A percentile compares a stretch with the other conserved stretches of the same genome.
Conservation (phyloP, 1,140 invertebrate species). For the Drosophila ogumai region DNA sequence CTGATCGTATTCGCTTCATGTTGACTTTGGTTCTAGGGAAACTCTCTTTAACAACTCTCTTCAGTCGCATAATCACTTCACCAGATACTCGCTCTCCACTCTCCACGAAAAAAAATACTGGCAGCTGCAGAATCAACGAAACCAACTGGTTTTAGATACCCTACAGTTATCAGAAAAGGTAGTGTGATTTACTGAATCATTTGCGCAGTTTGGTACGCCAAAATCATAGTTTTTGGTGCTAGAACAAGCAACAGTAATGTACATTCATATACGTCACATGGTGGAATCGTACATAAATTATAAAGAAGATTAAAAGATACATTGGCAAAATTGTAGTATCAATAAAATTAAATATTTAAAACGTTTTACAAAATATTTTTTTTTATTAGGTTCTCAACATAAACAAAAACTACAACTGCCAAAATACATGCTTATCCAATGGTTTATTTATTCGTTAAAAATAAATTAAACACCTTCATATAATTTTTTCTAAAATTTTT, state of each 20-base stretch:
- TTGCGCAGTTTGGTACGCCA: too few relatives aligned
- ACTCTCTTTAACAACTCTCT: conserved; percentile 41
- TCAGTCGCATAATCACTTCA: conserved; percentile 40
- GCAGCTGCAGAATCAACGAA: conserved; percentile 69
- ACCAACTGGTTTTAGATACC: conserved; percentile 66
- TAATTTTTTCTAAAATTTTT: not conserved
- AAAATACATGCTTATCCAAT: too few relatives aligned
- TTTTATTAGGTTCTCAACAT: not conserved
- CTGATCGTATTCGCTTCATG: not conserved
- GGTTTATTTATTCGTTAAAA: too few relatives aligned
- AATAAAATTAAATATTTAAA: not conserved
- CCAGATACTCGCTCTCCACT: conserved; percentile 30
- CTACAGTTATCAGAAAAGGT: conserved; percentile 30
- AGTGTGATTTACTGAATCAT: not conserved
- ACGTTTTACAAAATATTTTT: not conserved
- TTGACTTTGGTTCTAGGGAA: not conserved
- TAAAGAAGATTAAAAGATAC: not conserved
- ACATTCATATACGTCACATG: too few relatives aligned
- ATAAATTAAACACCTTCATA: not conserved
- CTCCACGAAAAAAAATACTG: conserved; percentile 48
- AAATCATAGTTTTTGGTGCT: not conserved
- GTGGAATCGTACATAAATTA: not conserved
- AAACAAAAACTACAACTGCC: not conserved
- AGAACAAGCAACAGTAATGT: not conserved
- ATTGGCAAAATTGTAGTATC: not conserved